Evolutionary conservation across 2,113 vertebrate genomes (phyloP), one percentile per base, ranked within the genome.

Genomic region (Brachyhypopomus occidentalis): DNA sequence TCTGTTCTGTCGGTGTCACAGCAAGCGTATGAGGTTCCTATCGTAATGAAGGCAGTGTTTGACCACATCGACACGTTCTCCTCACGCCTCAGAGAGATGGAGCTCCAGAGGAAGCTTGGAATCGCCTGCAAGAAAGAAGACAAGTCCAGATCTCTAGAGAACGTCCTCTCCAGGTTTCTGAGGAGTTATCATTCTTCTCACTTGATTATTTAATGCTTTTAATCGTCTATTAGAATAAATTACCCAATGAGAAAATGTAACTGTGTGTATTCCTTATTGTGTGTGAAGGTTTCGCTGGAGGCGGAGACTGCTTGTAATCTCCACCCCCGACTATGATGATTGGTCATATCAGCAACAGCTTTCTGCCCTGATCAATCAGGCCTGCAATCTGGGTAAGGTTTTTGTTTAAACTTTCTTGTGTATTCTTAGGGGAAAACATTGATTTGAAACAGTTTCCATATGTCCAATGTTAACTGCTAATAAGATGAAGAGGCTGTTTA

Each of bases 1-100:
- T 80, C 30, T 67, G 48, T 6, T 67, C 23, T 58, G 22, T 36
- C 64, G 84, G 55, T 83, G 69, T 84, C 72, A 89, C 88, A 97
- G 96, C 96, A 97, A 95, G 94, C 95, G 74, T 96, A 96, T 75
- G 95, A 97, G 89, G 95, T 97, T 62, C 96, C 96, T 3, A 97
- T 96, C 78, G 89, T 92, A 75, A 96, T 97, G 95, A 95, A 95
- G 89, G 94, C 95, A 0, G 93, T 97, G 77, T 96, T 97, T 58
- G 95, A 96, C 88, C 90, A 95, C 87, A 92, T 96, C 0, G 96
- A 96, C 84, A 95, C 94, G 3, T 95, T 97, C 90, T 93, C 94
- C 64, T 95, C 96, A 70, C 92, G 96, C 84, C 94, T 96, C 89
- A 95, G 94, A 91, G 95, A 97, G 78, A 95, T 96, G 94, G 96